Percentiles rank a stretch among this genome's conserved stretches.
phyloP scores from a whole-genome alignment of 2,888 invertebrate species.

The Aphodius granarius region DNA sequence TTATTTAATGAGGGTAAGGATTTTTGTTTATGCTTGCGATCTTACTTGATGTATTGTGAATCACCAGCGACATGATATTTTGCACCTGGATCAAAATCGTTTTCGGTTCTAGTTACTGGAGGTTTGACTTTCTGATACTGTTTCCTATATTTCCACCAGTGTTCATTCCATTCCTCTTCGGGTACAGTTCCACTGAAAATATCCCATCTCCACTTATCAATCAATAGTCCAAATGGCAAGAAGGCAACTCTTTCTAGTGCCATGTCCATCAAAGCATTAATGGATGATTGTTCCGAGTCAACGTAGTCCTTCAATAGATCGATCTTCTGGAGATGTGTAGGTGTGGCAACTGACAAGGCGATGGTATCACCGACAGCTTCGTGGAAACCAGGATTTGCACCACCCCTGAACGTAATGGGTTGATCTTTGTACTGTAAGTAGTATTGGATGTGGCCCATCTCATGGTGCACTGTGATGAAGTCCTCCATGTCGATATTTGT shows the following conservation, averaged over 20 bases:
- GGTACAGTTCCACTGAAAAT: conserved; percentile 55
- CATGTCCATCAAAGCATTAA: conserved; percentile 55
- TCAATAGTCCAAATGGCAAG: conserved; percentile 59
- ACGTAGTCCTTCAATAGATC: conserved; percentile 49
- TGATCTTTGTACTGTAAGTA: conserved; percentile 62
- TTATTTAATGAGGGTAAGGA: not conserved
- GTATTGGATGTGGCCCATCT: conserved; percentile 71
- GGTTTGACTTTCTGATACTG: conserved; percentile 49
- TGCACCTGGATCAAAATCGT: conserved; percentile 55
- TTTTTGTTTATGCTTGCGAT: not conserved
- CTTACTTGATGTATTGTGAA: conserved; percentile 52
- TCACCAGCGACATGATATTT: conserved; percentile 54
- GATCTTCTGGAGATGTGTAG: conserved; percentile 55
- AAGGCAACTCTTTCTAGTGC: conserved; percentile 57
- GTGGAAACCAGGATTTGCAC: conserved; percentile 64
- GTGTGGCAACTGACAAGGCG: conserved; percentile 60
- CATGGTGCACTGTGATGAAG: conserved; percentile 71
- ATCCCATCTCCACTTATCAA: conserved; percentile 63
- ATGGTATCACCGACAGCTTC: conserved; percentile 66
- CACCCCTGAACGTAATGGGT: conserved; percentile 56
- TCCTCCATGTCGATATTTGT: conserved; percentile 59
- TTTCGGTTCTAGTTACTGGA: conserved; percentile 48
- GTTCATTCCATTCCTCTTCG: conserved; percentile 50
- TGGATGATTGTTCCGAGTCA: conserved; percentile 48
- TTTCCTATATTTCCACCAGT: conserved; percentile 53